Base-by-base conservation (phyloP, 2,113 vertebrate genomes). In the Gasterosteus aculeatus region DNA sequence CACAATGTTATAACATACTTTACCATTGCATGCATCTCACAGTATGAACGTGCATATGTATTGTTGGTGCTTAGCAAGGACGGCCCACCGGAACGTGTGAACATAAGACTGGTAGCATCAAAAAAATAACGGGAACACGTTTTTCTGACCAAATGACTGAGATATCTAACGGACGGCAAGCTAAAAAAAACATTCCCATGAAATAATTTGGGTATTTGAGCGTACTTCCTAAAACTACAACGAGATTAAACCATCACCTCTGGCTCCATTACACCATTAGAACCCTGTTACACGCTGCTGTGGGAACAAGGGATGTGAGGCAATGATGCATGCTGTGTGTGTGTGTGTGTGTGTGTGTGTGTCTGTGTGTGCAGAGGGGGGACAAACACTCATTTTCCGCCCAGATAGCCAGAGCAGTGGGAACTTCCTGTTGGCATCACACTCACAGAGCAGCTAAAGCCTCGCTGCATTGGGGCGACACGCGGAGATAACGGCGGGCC, bases 321-420 rank as follows among this genome's bases (percentile, higher is more conserved):
- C 78, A 81, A 33, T 68, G 78, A 88, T 72, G 77, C 87, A 58
- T 84, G 73, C 46, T n/a, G n/a, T n/a, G n/a, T n/a, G n/a, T n/a
- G n/a, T 53, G 16, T 73, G 59, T 73, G 56, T 63, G 16, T 59
- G 19, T 26, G 31, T 53, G 58, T 61, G 65, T 69, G 85, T n/a
- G 63, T 49, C 69, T 59, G 46, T 69, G 46, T 64, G 58, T 51
- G 46, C 64, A 85, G 85, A 83, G 82, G 77, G 19, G 72, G 89
- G 85, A 93, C 88, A 93, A 94, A 93, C 91, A 92, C 78, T 86
- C 75, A 92, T 94, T 93, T 95, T 94, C 93, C 88, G 87, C 89
- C 85, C 88, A 84, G 92, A 93, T 93, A 93, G 85, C 77, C 91
- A 85, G 77, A 85, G 83, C 88, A 93, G 92, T 93, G 91, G 92